These are phyloP conservation scores for Lepidocolaptes lacrymiger DNA, from an alignment of 2,797 vertebrate species.

Conservation along the genomic window DNA sequence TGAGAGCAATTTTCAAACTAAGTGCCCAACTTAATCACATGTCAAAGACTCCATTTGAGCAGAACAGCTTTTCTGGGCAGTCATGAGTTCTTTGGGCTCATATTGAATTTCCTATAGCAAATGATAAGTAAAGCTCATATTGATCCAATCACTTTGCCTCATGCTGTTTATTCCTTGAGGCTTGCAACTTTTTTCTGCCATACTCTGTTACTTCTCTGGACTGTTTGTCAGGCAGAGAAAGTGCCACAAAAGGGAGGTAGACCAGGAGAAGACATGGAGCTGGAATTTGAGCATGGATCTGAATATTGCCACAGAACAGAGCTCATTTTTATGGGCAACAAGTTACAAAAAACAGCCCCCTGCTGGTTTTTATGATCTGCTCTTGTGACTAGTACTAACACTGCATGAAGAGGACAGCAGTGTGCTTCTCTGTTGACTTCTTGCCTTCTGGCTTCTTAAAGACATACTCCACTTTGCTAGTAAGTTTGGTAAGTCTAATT, in stretches of 20 bases:
- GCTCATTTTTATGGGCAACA: background rate
- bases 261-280: background rate
- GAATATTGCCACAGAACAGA: background rate
- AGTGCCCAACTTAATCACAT: background rate
- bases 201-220: background rate
- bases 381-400: background rate
- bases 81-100: background rate
- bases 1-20: background rate
- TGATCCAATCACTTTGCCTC: background rate
- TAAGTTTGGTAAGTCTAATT: background rate
- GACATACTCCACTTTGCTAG: background rate
- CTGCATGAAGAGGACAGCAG: background rate
- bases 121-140: background rate
- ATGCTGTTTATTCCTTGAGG: accelerated
- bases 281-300: background rate
- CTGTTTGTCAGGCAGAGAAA: background rate
- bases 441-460: background rate
- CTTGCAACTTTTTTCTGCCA: background rate
- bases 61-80: background rate
- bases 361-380: background rate
- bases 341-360: background rate
- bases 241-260: background rate
- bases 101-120: background rate
- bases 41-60: background rate
- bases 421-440: background rate